These are phyloP conservation scores for Halictus rubicundus DNA, from an alignment of 1,140 invertebrate genomes.

Conservation along the genomic window DNA sequence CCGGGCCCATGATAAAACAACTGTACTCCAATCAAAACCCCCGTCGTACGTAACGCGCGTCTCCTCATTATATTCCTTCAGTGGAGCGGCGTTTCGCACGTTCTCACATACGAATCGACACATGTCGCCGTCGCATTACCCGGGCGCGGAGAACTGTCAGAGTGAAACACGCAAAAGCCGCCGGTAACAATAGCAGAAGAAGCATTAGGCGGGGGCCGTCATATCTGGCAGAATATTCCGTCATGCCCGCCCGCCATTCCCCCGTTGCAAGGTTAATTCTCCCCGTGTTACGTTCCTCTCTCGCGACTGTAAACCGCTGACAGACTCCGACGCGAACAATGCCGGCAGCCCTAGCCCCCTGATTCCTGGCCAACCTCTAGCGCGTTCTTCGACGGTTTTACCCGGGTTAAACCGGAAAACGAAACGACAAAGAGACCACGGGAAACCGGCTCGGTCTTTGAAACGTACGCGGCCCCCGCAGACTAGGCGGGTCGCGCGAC, in stretches of 20 bases:
- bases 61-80: conserved; percentile 12
- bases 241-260: conserved; percentile 1
- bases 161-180: conserved; percentile 4
- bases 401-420: not conserved
- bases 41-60: not conserved
- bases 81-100: not conserved
- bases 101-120: conserved; percentile 29
- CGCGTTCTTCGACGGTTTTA: conserved; percentile 2
- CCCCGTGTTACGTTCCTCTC: not conserved
- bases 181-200: conserved; percentile 32
- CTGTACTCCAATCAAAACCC: conserved; percentile 6
- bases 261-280: conserved; percentile 42
- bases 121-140: not conserved
- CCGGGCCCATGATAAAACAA: not conserved
- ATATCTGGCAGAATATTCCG: conserved; percentile 7
- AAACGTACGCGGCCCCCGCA: not conserved
- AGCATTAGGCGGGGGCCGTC: conserved; percentile 23
- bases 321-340: conserved; percentile 29
- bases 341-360: not conserved
- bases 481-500: no score
- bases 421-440: not conserved
- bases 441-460: conserved; percentile 11
- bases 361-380: not conserved
- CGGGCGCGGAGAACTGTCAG: not conserved
- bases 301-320: conserved; percentile 28